Evolutionary conservation across 2,797 vertebrate species (phyloP).

Genomic region (Hyperoplus lanceolatus): DNA sequence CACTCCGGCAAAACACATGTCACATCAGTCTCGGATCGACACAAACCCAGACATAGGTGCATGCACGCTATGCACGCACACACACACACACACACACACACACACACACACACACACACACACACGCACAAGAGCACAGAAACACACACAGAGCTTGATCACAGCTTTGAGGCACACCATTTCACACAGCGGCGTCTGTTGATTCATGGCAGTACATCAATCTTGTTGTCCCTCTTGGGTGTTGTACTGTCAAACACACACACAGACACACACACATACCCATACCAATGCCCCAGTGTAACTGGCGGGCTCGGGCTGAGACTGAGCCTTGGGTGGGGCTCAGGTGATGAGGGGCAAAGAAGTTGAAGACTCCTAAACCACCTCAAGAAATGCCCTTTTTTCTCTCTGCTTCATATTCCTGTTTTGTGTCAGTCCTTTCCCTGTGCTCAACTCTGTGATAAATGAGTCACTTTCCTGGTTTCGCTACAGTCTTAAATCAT

Average conservation of each 20-base stretch:
- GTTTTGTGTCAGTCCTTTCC: slow-evolving; percentile 47
- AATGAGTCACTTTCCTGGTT: slow-evolving; percentile 62
- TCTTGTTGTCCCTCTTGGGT: slow-evolving; percentile 61
- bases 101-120: background rate
- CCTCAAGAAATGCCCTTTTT: slow-evolving; percentile 59
- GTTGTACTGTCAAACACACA: slow-evolving; percentile 27
- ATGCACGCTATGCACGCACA: background rate
- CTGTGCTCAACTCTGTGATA: slow-evolving; percentile 55
- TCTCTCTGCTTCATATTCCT: slow-evolving; percentile 56
- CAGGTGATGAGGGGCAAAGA: slow-evolving; percentile 62
- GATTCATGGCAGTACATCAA: slow-evolving; percentile 62
- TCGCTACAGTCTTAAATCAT: slow-evolving; percentile 67
- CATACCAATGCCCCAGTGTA: slow-evolving; percentile 17
- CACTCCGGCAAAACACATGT: slow-evolving; percentile 50
- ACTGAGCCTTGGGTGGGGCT: slow-evolving; percentile 56
- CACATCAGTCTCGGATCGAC: slow-evolving; percentile 26
- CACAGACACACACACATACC: slow-evolving; percentile 13
- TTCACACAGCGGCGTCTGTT: slow-evolving; percentile 41
- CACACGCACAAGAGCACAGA: slow-evolving; percentile 10
- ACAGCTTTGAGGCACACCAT: slow-evolving; percentile 53
- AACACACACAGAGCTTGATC: slow-evolving; percentile 22
- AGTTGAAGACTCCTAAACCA: slow-evolving; percentile 64
- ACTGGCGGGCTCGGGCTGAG: slow-evolving; percentile 41
- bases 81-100: slow-evolving; percentile 14
- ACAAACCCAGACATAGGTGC: background rate